These are phyloP conservation scores for Psittacula derbiana DNA, from an alignment of 2,797 vertebrate genomes.

Conservation along the genomic window DNA sequence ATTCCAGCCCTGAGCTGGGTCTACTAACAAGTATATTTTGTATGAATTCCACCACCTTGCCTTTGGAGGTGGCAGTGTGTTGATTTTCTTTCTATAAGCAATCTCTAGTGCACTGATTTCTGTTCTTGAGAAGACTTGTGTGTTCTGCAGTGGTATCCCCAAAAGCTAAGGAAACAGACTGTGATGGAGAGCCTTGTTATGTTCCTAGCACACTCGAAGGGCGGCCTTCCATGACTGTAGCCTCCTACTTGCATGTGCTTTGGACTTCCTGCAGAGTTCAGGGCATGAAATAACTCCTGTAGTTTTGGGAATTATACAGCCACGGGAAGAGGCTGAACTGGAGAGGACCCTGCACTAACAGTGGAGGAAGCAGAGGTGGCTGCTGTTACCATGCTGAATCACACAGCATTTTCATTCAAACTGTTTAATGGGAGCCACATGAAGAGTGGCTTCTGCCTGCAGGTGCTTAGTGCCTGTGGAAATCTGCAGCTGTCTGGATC, in stretches of 20 bases:
- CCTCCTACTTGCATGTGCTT: background rate
- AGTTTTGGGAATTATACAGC: background rate
- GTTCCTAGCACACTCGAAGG: background rate
- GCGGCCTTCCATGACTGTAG: background rate
- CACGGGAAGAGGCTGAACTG: background rate
- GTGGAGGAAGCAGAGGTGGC: background rate
- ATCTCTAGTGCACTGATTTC: background rate
- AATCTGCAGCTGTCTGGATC: constrained; percentile 53
- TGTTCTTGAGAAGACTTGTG: background rate
- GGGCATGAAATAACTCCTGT: background rate
- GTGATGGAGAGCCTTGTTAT: background rate
- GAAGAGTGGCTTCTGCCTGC: constrained; percentile 43
- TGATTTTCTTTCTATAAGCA: background rate
- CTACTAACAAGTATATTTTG: background rate
- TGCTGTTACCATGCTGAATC: background rate
- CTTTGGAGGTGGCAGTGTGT: background rate
- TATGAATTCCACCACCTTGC: background rate
- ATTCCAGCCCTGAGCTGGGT: background rate
- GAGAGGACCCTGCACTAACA: background rate
- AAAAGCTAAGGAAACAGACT: background rate
- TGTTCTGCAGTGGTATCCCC: background rate
- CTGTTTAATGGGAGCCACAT: constrained; percentile 32
- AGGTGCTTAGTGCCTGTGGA: constrained; percentile 10
- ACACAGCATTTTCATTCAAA: constrained; percentile 3
- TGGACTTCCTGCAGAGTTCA: background rate